Base-by-base conservation (phyloP, 2,888 invertebrate species). In the Drosophila formosana region DNA sequence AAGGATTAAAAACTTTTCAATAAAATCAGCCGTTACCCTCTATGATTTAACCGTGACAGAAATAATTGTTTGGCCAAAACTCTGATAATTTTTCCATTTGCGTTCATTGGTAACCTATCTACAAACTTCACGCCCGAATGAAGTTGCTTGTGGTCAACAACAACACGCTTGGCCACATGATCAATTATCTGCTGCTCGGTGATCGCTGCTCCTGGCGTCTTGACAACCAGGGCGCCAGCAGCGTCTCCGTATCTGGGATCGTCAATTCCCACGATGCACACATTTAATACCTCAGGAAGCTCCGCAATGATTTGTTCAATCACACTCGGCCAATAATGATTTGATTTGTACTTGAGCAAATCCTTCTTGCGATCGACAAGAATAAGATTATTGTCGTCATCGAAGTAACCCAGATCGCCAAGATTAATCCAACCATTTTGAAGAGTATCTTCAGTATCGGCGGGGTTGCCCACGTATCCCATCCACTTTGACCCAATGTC, bases 401-500 rank as follows among this genome's bases (percentile, higher is more conserved):
- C 90, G 61, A 92, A 89, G 56, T 86, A 88, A 11, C 92, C 92
- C 32, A 91, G 46, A 63, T 92, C 92, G 3, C 92, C 92, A 0
- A 90, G 78, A n/a, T 83, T 80, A 3, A 90, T 71, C 91, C 91
- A 92, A 9, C 90, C 89, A 18, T 91, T 82, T 4, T 82, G 63
- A 0, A 79, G 0, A 0, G 83, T 86, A 7, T 50, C 9, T 0
- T 43, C 62, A 1, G 86, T 81, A 9, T 80, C 90, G 23, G 23
- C 70, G 0, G 74, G 66, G 64, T 90, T 89, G 0, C 70, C 69
- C 45, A 87, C 77, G 18, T 92, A 92, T 1, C 92, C 92, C 18
- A 39, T 39, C 89, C 91, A 91, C 9, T 66, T 65, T 3, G 50
- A 52, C 0, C 66, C 64, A 0, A 68, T 71, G 26, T 82, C 70